Evolutionary conservation across 2,888 invertebrate genomes (phyloP), one percentile per base, ranked within the genome.

Genomic region (Xylota segnis): DNA sequence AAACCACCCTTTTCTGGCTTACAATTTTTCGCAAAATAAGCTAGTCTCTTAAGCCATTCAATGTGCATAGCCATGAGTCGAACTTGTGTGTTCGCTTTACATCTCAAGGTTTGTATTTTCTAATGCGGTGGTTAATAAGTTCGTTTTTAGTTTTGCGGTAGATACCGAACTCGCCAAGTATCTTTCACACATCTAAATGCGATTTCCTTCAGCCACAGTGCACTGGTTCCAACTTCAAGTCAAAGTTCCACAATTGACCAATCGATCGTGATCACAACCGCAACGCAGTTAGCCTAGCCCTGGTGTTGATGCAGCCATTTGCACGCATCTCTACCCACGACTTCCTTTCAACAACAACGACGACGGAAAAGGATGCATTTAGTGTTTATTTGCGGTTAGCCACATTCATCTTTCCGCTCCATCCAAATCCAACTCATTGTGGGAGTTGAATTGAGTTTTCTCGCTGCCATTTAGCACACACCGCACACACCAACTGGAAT

Each of bases 381-480:
- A 76, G 59, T 82, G 86, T 86, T 86, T 82, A 86, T 77, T 86
- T 86, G 81, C 65, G 86, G 82, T 82, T 86, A 72, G 72, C 81
- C 81, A 82, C 76, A 86, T 76, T 75, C 75, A 76, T 84, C 65
- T 84, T 65, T 75, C 56, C 66, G 56, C 58, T 61, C 50, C 58
- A 75, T 74, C 54, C 47, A 70, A 63, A 50, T 43, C 43, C 47
- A 43, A 75, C 43, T 34, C 37, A 50, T 45, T 68, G 86, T 82
- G 72, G 82, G 86, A 72, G 76, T 77, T 63, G 40, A 68, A 77
- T 63, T 59, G 76, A 63, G 61, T 68, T 66, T 71, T 54, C 40
- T 32, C 29, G 71, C 34, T 79, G 74, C 47, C 63, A 74, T 63
- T 52, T 58, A 63, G 50, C 47, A 74, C 47, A 74, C 59, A 32